A percentile compares a stretch with the other conserved stretches of the same genome.
Evolutionary conservation across 37 sponge, comb jelly and placozoan genomes (phyloP).

Genomic region (Theonella swinhoei): DNA sequence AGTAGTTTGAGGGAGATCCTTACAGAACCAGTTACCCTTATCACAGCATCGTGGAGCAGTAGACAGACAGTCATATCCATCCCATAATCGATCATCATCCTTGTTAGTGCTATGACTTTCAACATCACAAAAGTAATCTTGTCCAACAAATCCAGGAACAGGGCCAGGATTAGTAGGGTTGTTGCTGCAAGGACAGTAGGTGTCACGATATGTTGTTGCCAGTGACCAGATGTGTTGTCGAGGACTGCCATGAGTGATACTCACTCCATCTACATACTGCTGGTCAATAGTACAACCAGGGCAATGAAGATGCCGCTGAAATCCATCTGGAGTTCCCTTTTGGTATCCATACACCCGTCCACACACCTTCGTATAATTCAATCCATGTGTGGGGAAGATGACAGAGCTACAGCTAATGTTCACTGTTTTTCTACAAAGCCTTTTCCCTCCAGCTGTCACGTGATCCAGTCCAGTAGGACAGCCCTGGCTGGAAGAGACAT

Average conservation of each 20-base stretch:
- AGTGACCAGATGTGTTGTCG: constrained; percentile 36
- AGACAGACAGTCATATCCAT: too few species aligned
- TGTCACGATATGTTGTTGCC: not conserved
- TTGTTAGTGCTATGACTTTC: constrained; percentile 20
- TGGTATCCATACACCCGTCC: constrained; percentile 22
- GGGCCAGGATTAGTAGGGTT: not conserved
- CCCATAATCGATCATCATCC: too few species aligned
- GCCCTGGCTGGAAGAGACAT: not conserved
- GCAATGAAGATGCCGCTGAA: not conserved
- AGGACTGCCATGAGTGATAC: constrained; percentile 23
- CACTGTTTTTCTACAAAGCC: constrained; percentile 1
- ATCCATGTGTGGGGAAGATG: not conserved
- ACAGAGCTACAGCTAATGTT: not conserved
- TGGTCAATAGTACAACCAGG: constrained; percentile 1
- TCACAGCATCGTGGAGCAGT: constrained; percentile 51
- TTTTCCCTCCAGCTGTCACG: not conserved
- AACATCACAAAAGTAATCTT: constrained; percentile 63
- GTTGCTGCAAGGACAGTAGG: constrained; percentile 15
- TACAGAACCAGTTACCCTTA: constrained; percentile 44
- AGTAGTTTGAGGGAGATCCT: not conserved
- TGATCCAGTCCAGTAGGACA: constrained; percentile 21
- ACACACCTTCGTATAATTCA: constrained; percentile 14
- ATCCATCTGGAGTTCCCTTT: not conserved
- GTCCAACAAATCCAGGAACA: not conserved
- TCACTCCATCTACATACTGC: constrained; percentile 31